Base-by-base conservation (phyloP, 2,888 invertebrate genomes). In the Lochmaea capreae region DNA sequence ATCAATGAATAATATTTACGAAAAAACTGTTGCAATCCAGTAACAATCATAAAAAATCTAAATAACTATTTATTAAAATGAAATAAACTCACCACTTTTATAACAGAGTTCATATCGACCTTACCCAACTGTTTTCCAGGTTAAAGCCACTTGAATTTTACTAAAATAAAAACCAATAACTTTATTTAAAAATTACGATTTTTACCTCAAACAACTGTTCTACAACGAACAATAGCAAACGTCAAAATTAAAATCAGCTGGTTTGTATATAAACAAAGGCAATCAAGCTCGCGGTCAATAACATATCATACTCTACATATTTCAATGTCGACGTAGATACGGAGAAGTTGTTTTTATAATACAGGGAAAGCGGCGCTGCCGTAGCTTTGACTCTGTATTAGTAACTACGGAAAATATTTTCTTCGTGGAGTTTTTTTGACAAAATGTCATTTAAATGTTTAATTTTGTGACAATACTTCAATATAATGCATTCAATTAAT, bases 401-500 rank as follows among this genome's bases (percentile, higher is more conserved):
- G 14, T 4, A 11, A 5, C 14, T 46, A 46, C 46, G 3, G 46
- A 46, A 46, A 46, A 12, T 46, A 14, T 12, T 46, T 46, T 33
- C 3, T 33, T 5, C 33, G 5, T 33, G 5, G 33, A 4, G 2
- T 0, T 33, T 43, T 43, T 43, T 12, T 43, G n/a, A n/a, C 12
- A 46, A 46, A 46, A 16, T 18, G 54, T 54, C 54, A 54, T 18
- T 54, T 18, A 54, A 54, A 54, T 18, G 18, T 54, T 18, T 16
- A 9, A 54, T 16, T 10, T n/a, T 54, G 54, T 54, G 10, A 54
- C 16, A 3, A n/a, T 1, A 16, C 16, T 52, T 46, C 46, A 52
- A 52, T 12, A 49, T 42, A 57, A 87, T 87, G 86, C 85, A 81
- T 81, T 81, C 84, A 6, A 79, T 80, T 3, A 78, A 86, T 71